Conservation (phyloP, 1,140 invertebrate species). For the Macrotrachela quadricornifera region DNA sequence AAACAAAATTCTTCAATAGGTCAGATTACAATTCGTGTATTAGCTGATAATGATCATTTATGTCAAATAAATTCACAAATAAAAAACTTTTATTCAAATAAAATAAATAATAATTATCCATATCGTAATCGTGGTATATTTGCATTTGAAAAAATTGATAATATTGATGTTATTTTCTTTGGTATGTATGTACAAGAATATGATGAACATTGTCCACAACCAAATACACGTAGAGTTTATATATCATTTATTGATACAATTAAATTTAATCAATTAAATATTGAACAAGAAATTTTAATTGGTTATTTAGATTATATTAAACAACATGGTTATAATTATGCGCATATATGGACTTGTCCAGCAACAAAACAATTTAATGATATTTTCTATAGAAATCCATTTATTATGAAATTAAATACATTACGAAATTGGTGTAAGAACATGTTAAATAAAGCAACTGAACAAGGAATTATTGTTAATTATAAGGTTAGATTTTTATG, state of each 20-base stretch:
- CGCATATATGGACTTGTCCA: conserved; percentile 99
- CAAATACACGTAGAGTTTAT: conserved; percentile 85
- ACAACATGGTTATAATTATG: conserved; percentile 56
- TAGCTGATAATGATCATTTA: conserved; percentile 85
- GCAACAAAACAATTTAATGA: conserved; percentile 99
- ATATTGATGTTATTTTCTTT: conserved; percentile 95
- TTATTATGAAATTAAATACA: conserved; percentile 96
- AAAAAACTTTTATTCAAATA: conserved; percentile 41
- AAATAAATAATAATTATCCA: conserved; percentile 71
- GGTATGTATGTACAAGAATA: conserved; percentile 99
- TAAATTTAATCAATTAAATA: conserved; percentile 92
- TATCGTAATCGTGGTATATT: conserved; percentile 93
- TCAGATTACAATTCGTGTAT: conserved; percentile 86
- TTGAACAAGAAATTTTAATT: conserved; percentile 96
- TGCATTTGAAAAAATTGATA: conserved; percentile 96
- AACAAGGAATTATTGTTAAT: conserved; percentile 88
- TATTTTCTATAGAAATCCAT: conserved; percentile 99
- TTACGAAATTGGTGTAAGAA: conserved; percentile 99
- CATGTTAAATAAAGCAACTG: conserved; percentile 97
- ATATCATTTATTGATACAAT: conserved; percentile 98
- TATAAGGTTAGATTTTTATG: conserved; percentile 49
- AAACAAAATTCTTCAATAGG: too few species aligned
- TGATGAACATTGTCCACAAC: conserved; percentile 74
- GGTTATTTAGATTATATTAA: conserved; percentile 98
- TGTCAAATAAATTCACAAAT: conserved; percentile 96